Evolutionary conservation across 2,888 invertebrate genomes (phyloP).

Genomic region (Lingula anatina): DNA sequence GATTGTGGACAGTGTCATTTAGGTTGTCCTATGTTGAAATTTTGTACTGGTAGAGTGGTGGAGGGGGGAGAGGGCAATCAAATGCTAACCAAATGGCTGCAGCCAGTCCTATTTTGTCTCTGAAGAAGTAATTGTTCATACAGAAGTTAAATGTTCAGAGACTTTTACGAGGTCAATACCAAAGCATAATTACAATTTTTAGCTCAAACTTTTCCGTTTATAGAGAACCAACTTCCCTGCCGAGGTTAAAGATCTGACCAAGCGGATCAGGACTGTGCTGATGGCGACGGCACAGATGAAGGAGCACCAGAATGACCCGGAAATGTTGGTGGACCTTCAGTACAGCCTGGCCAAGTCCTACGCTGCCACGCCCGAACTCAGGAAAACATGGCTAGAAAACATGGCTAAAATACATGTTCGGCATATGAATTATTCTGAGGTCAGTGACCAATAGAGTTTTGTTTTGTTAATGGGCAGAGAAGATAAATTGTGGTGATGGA

Average conservation of each 20-base stretch:
- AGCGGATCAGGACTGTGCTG: conserved; percentile 86
- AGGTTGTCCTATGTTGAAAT: too few relatives aligned
- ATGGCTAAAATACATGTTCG: conserved; percentile 79
- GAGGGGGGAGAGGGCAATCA: too few relatives aligned
- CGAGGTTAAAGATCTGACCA: conserved; percentile 89
- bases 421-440: conserved; percentile 83
- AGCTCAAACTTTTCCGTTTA: too few relatives aligned
- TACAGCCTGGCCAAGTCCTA: conserved; percentile 82
- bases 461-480: neutral
- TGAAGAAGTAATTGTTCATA: too few relatives aligned
- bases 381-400: conserved; percentile 93
- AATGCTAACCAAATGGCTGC: too few relatives aligned
- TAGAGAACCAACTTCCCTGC: conserved; percentile 67
- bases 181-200: too few relatives aligned
- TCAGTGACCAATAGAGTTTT: conserved; percentile 53
- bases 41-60: too few relatives aligned
- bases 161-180: too few relatives aligned
- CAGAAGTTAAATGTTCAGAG: too few relatives aligned
- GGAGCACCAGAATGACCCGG: conserved; percentile 84
- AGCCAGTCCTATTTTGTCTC: too few relatives aligned
- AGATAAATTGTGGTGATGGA: neutral
- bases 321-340: conserved; percentile 84
- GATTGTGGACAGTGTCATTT: too few relatives aligned
- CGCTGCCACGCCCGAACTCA: conserved; percentile 86
- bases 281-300: conserved; percentile 92